Base-by-base conservation (phyloP, 2,888 invertebrate genomes). In the Ectemnius cavifrons region DNA sequence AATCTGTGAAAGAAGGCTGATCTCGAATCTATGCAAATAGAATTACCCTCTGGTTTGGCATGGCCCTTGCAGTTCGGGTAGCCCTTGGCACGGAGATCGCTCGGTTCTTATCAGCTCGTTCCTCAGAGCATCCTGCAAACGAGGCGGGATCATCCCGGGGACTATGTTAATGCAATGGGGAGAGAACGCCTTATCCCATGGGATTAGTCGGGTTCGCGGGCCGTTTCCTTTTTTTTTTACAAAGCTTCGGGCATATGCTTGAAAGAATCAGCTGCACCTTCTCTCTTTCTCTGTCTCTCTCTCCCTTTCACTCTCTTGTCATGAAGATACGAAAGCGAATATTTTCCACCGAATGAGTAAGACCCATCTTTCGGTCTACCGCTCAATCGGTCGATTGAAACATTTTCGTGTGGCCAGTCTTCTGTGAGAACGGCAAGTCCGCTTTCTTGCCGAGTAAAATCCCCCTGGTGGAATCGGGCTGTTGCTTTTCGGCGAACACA, bases 11-110 rank as follows among this genome's bases (percentile, higher is more conserved):
- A 82, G 84, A 84, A 85, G 85, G 84, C 86, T 83, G 83, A 86
- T 86, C 85, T 85, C 78, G 79, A 82, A 89, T 89, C 88, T 88
- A 89, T 89, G 88, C 88, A 89, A 89, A 89, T 89, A 87, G 85
- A 85, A 86, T 87, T 87, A 86, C 86, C 82, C 75, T 75, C 71
- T 84, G 79, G 79, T 83, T 82, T 81, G 75, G 77, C 79, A 71
- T 75, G 80, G 74, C 71, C 78, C 73, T 37, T 71, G 64, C 73
- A 70, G 47, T 13, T 58, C 27, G 23, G 71, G 67, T 63, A 65
- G 74, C 66, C 73, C 75, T 73, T 58, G 72, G 67, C 77, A 77
- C 49, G 70, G 74, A 81, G 81, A 82, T 84, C 79, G 78, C 68
- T 63, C 78, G 81, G 79, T 85, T 86, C 89, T 89, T 89, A 88